Percentiles rank a stretch among this genome's conserved stretches.
Conservation (phyloP, 2,797 vertebrate genomes). For the Halcyon leucocephala region DNA sequence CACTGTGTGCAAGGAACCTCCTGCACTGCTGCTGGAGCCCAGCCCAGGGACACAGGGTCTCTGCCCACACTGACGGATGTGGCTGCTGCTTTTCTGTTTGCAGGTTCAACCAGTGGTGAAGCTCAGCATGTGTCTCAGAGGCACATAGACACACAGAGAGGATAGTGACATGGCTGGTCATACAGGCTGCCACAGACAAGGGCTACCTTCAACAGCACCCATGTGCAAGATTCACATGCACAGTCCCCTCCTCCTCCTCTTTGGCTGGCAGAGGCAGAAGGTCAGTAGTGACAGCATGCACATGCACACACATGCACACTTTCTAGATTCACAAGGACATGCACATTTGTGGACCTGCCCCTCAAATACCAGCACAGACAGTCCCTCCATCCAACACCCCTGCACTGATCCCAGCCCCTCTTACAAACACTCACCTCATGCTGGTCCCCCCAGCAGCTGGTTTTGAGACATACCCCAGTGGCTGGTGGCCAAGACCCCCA, state of each 20-base stretch:
- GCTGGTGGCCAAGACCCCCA: not conserved
- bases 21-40: not conserved
- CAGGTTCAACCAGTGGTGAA: not conserved
- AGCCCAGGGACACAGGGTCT: no score
- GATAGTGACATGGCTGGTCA: no score
- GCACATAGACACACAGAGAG: no score
- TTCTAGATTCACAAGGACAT: not conserved
- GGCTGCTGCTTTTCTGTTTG: fast-evolving
- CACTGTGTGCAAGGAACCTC: fast-evolving
- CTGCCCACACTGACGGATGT: not conserved
- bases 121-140: not conserved
- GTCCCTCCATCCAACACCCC: not conserved
- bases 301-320: no score
- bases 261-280: not conserved
- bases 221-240: no score
- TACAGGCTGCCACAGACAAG: not conserved
- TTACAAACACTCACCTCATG: fast-evolving
- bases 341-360: fast-evolving
- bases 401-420: not conserved
- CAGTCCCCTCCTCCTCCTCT: not conserved
- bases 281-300: not conserved
- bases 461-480: not conserved
- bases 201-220: no score
- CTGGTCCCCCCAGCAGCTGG: not conserved
- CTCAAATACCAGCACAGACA: not conserved